These are phyloP conservation scores for Lamprologus callipterus DNA, from an alignment of 2,113 vertebrate species.

Conservation along the genomic window DNA sequence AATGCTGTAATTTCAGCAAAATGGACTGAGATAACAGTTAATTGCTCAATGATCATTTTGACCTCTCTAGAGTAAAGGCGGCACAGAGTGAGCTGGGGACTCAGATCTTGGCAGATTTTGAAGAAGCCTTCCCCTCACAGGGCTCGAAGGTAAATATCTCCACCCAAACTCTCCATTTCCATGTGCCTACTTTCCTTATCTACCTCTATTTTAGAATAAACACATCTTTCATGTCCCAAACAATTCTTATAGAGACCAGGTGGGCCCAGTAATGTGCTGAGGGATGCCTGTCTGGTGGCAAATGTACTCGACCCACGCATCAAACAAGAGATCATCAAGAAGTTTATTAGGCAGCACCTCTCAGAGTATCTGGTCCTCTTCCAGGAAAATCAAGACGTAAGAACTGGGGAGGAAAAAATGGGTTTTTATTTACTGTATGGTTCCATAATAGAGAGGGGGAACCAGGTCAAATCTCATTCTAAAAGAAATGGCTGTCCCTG, in stretches of 20 bases:
- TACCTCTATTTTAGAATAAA: background rate
- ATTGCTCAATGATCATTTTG: background rate
- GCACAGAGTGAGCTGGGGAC: slow-evolving; percentile 94
- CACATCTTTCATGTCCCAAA: background rate
- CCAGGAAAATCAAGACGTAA: slow-evolving; percentile 95
- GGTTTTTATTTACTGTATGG: background rate
- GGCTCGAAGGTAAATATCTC: slow-evolving; percentile 83
- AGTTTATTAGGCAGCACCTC: slow-evolving; percentile 95
- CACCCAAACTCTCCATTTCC: background rate
- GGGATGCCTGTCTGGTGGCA: slow-evolving; percentile 92
- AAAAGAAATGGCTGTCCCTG: background rate
- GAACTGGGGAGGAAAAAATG: background rate
- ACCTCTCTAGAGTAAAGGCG: slow-evolving; percentile 83
- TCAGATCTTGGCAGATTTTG: slow-evolving; percentile 96
- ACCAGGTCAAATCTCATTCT: background rate
- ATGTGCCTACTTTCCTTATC: background rate
- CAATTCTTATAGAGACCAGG: slow-evolving; percentile 75
- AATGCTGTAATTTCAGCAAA: background rate
- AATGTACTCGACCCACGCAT: slow-evolving; percentile 94
- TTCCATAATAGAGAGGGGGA: background rate
- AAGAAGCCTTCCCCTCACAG: slow-evolving; percentile 93
- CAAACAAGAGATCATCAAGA: slow-evolving; percentile 98
- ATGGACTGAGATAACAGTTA: background rate
- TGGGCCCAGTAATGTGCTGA: slow-evolving; percentile 91
- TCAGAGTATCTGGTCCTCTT: slow-evolving; percentile 95